These are phyloP conservation scores for Syndactyla subalaris DNA, from an alignment of 2,797 vertebrate species.

Conservation along the genomic window DNA sequence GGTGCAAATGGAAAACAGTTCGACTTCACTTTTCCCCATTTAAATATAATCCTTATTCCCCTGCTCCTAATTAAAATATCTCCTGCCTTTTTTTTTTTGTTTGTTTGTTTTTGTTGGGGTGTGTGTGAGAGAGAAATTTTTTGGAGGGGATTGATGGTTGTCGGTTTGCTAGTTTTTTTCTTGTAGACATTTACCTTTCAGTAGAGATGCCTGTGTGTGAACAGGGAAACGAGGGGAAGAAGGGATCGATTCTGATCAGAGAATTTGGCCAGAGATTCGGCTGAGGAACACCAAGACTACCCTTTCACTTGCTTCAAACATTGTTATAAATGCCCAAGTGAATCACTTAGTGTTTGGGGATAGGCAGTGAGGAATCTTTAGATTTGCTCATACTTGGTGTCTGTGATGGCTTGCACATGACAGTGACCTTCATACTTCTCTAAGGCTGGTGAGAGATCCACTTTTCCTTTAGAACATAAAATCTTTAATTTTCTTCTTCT, in stretches of 20 bases:
- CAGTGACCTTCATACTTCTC: neutral
- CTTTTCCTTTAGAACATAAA: neutral
- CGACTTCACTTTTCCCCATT: neutral
- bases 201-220: accelerated
- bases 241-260: neutral
- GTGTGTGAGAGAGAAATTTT: neutral
- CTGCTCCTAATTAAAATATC: neutral
- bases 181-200: neutral
- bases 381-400: neutral
- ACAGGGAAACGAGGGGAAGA: neutral
- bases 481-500: neutral
- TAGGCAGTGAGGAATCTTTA: neutral
- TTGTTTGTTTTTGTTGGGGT: too few relatives aligned
- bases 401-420: neutral
- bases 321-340: neutral
- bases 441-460: neutral
- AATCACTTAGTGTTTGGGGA: neutral
- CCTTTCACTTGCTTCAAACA: neutral
- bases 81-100: neutral
- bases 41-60: neutral
- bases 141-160: neutral
- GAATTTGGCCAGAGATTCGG: neutral
- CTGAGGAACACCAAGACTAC: neutral
- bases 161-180: neutral
- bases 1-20: neutral